Conservation (phyloP, 30 jellyfish, hydroid and myxozoan species). For the Aurelia coerulea region DNA sequence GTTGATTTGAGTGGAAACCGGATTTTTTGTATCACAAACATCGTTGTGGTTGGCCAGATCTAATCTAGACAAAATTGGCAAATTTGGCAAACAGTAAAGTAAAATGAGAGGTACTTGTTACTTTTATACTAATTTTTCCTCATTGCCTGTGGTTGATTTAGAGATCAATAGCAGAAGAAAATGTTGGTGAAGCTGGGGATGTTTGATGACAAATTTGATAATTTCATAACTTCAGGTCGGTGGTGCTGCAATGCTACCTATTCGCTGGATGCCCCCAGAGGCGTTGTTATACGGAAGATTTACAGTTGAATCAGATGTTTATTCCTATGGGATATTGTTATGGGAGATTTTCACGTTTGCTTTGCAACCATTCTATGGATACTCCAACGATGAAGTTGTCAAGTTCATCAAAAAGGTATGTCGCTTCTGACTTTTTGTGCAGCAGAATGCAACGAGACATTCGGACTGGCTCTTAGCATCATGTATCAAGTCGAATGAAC, state of each 20-base stretch:
- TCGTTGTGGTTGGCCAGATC: too few relatives aligned
- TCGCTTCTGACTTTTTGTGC: background rate
- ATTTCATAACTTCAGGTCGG: slow-evolving; percentile 71
- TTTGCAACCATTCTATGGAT: slow-evolving; percentile 96
- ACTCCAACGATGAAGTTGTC: slow-evolving; percentile 97
- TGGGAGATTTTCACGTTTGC: slow-evolving; percentile 97
- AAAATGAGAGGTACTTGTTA: too few relatives aligned
- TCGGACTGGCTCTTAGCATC: background rate
- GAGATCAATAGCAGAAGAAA: too few relatives aligned
- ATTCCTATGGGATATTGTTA: slow-evolving; percentile 86
- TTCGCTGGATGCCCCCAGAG: slow-evolving; percentile 99
- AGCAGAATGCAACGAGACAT: background rate
- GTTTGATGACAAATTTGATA: too few relatives aligned
- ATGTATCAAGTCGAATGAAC: too few relatives aligned
- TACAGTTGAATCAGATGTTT: slow-evolving; percentile 96
- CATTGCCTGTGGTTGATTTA: too few relatives aligned
- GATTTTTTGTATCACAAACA: too few relatives aligned
- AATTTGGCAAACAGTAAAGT: too few relatives aligned
- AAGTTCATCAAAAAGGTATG: slow-evolving; percentile 90
- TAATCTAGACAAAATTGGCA: too few relatives aligned
- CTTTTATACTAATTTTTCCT: too few relatives aligned
- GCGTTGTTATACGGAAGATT: slow-evolving; percentile 91
- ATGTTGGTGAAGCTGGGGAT: too few relatives aligned
- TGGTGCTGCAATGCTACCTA: slow-evolving; percentile 98
- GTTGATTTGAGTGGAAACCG: too few relatives aligned